phyloP scores from a whole-genome alignment of 2,888 invertebrate genomes.

The Carterocephalus palaemon region DNA sequence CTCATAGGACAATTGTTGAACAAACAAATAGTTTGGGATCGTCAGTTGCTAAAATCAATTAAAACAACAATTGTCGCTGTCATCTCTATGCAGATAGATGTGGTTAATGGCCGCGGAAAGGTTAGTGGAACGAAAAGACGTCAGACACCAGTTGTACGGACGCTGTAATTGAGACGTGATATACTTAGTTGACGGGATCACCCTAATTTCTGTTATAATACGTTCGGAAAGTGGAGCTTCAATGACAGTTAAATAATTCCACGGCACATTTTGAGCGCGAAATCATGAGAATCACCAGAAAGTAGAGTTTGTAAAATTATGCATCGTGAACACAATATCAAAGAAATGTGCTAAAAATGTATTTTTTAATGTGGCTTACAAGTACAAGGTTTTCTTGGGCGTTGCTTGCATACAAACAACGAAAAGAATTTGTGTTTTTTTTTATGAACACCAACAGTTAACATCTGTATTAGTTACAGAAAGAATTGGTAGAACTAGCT shows the following conservation, averaged over 20 bases:
- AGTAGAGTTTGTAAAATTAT: too few species aligned
- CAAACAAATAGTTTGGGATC: constrained; percentile 43
- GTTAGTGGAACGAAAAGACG: constrained; percentile 17
- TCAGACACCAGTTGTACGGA: constrained; percentile 5
- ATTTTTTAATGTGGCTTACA: too few species aligned
- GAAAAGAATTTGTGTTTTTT: too few species aligned
- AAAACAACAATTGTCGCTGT: constrained; percentile 58
- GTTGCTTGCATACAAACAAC: too few species aligned
- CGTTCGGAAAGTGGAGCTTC: constrained; percentile 17
- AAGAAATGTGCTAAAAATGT: too few species aligned
- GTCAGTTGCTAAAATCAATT: constrained; percentile 63
- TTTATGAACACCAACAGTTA: too few species aligned
- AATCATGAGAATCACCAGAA: too few species aligned
- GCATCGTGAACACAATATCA: too few species aligned
- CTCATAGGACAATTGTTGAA: constrained; percentile 37
- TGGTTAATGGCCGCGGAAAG: constrained; percentile 23
- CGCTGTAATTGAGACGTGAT: constrained; percentile 21
- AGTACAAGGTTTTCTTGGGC: too few species aligned
- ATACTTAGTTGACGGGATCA: constrained; percentile 8
- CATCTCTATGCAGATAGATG: constrained; percentile 62
- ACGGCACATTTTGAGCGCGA: too few species aligned
- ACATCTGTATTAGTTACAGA: too few species aligned
- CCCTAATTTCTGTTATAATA: constrained; percentile 15
- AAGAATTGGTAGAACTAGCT: too few species aligned
- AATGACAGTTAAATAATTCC: constrained; percentile 5